Base-by-base conservation (phyloP, 2,113 vertebrate species). In the Bambusicola thoracicus region DNA sequence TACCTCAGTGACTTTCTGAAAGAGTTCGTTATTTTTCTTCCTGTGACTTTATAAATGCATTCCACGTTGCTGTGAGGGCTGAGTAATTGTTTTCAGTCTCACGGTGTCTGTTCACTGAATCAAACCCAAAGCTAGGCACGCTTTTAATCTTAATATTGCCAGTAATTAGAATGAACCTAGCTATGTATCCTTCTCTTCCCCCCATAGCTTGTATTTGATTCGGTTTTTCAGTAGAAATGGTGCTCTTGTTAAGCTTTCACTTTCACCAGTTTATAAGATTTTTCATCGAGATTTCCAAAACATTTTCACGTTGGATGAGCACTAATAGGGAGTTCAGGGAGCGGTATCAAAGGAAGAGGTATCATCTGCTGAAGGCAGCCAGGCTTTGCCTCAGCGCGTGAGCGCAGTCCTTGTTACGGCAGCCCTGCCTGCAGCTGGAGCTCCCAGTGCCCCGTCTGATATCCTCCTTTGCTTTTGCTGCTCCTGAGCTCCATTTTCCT, bases 231-330 rank as follows among this genome's bases (percentile, higher is more conserved):
- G 40, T 17, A 61, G 63, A 9, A 68, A 11, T 17, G 27, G 24
- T 79, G 30, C 11, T 44, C 41, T 17, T 0, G 0, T 46, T 5
- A 8, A 56, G 29, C 20, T n/a, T 58, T 38, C 8, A 0, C 34
- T 79, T 87, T 84, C 34, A 55, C 3, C 24, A 29, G 15, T 36
- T 76, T 5, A 56, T 58, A 18, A 43, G 6, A 6, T 6, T 62
- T 51, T 87, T 36, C 16, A 27, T 51, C 78, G 46, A 22, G 16
- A 29, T 55, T 72, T 74, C 69, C 44, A 34, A 12, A 74, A 53
- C 3, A 10, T 62, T 66, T 81, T 62, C 16, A 44, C 18, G n/a
- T 17, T 27, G 27, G 88, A 43, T 2, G 19, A 66, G 18, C 2
- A 1, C 8, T 38, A 49, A 24, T 40, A 30, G 3, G 30, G 73